Base-by-base conservation (phyloP, 2,797 vertebrate species). In the Lepus townsendii region DNA sequence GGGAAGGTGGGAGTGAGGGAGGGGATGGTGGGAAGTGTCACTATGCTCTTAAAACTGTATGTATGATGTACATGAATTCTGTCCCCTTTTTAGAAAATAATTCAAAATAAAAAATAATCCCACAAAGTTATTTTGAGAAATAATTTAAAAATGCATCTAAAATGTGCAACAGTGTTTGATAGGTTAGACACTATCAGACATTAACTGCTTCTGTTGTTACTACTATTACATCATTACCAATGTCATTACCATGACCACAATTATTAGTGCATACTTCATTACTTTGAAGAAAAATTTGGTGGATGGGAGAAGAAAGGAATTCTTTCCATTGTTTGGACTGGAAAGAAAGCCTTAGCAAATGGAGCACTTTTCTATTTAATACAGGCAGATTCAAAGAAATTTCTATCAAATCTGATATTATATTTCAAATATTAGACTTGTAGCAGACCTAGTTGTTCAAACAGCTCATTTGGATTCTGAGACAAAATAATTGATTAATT, bases 401-500 rank as follows among this genome's bases (percentile, higher is more conserved):
- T 13, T 66, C 8, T 50, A 52, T 65, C 22, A 76, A 66, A 50
- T 87, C 1, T 54, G 27, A 68, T 52, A 88, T 20, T 52, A 71
- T 77, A 3, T 60, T 83, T 90, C 47, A 87, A 89, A 95, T 76
- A n/a, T 77, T 82, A 93, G 54, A 3, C 13, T 93, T 83, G 6
- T 9, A 76, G 26, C 42, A 71, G 30, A 95, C 4, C 16, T 90
- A 82, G 17, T 26, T 90, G 83, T 95, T 19, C 75, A 77, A 88
- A 50, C 2, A 80, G 13, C 19, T 85, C 83, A 0, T 57, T 87
- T 92, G 47, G 11, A 5, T 75, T 83, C 35, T 79, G 54, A 87
- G 68, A 86, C 26, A 83, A 93, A 95, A 57, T 5, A 88, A 79
- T 42, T 96, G 32, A 3, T 66, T 93, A 87, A 47, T 8, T 47